Conservation (phyloP, 2,113 vertebrate species). For the Protomyctophum bolini region DNA sequence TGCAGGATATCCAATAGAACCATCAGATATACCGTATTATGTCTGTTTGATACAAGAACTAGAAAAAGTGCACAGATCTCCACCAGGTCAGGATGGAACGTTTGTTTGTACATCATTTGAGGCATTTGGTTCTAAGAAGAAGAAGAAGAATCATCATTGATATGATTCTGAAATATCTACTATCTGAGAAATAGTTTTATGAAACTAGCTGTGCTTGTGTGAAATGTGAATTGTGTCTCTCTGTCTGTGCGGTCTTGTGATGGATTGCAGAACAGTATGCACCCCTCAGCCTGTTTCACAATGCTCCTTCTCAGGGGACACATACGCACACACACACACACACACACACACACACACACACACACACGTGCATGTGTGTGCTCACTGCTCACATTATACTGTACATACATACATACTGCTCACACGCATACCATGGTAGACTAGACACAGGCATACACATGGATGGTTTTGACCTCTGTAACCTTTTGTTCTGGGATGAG, state of each 20-base stretch:
- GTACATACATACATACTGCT: conserved; percentile 3
- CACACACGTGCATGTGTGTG: not conserved
- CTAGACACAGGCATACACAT: conserved; percentile 38
- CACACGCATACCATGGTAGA: conserved; percentile 18
- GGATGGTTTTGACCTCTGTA: conserved; percentile 58
- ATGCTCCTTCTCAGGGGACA: conserved; percentile 11
- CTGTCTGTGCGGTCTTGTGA: not conserved
- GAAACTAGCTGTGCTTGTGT: too few relatives aligned
- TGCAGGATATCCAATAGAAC: too few relatives aligned
- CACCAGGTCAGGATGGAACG: too few relatives aligned
- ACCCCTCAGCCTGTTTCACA: conserved; percentile 13
- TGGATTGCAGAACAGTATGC: conserved; percentile 27
- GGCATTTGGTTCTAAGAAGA: too few relatives aligned
- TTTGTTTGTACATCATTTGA: too few relatives aligned
- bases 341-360: conserved; percentile 20
- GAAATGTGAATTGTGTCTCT: too few relatives aligned
- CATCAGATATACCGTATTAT: too few relatives aligned
- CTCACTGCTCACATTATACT: not conserved
- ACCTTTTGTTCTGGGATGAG: conserved; percentile 53
- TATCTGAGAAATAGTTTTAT: too few relatives aligned
- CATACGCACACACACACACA: conserved; percentile 28
- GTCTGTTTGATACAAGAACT: too few relatives aligned
- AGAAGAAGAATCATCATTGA: too few relatives aligned
- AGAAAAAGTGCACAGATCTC: too few relatives aligned
- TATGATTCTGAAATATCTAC: too few relatives aligned